Conservation (phyloP, 2,113 vertebrate genomes). For the Nycticebus coucang region DNA sequence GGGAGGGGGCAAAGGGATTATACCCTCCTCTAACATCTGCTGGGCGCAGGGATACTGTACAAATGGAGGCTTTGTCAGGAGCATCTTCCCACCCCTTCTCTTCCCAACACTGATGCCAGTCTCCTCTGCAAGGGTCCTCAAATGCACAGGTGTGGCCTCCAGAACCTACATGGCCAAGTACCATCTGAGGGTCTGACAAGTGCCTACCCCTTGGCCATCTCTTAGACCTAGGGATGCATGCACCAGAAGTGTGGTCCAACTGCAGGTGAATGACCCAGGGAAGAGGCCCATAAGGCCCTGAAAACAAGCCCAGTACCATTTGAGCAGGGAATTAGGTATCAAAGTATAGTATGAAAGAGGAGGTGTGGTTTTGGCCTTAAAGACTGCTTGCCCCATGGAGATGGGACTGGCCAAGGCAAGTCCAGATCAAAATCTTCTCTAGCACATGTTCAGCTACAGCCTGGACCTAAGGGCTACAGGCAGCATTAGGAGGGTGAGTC, state of each 20-base stretch:
- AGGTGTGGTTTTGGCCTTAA: not conserved
- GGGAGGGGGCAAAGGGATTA: not conserved
- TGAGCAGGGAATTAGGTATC: not conserved
- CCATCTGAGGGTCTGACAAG: not conserved
- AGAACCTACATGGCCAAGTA: not conserved
- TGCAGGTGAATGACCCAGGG: not conserved
- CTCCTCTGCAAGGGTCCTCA: not conserved
- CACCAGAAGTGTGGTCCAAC: not conserved
- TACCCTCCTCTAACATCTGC: not conserved
- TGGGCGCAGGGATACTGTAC: not conserved
- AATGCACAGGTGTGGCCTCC: not conserved
- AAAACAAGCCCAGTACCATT: not conserved
- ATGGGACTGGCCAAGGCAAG: not conserved
- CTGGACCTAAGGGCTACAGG: not conserved
- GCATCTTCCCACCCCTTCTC: not conserved
- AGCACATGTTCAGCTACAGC: not conserved
- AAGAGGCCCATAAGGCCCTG: not conserved
- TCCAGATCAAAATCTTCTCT: not conserved
- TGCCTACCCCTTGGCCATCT: not conserved
- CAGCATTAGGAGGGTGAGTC: not conserved
- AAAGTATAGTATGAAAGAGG: not conserved
- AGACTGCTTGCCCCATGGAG: accelerated
- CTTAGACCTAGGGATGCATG: not conserved
- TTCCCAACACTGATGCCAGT: not conserved
- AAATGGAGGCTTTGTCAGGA: not conserved